Base-by-base conservation (phyloP, 2,113 vertebrate species). In the Cyrtonyx montezumae region DNA sequence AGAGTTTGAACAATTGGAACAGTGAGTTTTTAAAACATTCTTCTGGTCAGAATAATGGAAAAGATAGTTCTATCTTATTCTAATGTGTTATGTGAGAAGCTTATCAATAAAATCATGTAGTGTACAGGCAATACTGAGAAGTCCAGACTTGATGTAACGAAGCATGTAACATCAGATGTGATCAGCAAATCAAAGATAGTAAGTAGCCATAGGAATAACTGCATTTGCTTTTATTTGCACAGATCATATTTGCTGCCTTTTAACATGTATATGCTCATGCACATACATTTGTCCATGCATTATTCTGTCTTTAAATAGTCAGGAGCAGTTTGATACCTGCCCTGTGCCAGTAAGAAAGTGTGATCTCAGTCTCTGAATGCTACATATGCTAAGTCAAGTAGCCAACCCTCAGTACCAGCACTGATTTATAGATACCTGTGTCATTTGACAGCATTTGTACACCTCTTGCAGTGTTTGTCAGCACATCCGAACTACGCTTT, bases 371-470 rank as follows among this genome's bases (percentile, higher is more conserved):
- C 12, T 48, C 59, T 32, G 78, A 32, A 55, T 79, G 80, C 30
- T 55, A 23, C 58, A 9, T 51, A 19, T 9, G n/a, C 30, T 66
- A 25, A 66, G 83, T 36, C 53, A 68, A 40, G 36, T 43, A 79
- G 66, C 49, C 74, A 46, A 3, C 22, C n/a, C n/a, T 74, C 10
- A 6, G 86, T 19, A 8, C 46, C 53, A 84, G 11, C 1, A 65
- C 43, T 56, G 30, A 26, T 85, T 88, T 86, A 67, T n/a, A 22
- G 43, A 34, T 81, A 65, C 32, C 26, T 0, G 0, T 90, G 83
- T 84, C 70, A 65, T 71, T 65, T 95, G 77, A 32, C 91, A 83
- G 59, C 34, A 26, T 87, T 84, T 88, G 80, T 88, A 61, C 22
- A 51, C 69, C 68, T 87, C 55, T 67, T 79, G 63, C 13, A 10